A percentile compares a stretch with the other conserved stretches of the same genome.
Conservation (phyloP, 2,113 vertebrate genomes). For the Nothoprocta perdicaria region DNA sequence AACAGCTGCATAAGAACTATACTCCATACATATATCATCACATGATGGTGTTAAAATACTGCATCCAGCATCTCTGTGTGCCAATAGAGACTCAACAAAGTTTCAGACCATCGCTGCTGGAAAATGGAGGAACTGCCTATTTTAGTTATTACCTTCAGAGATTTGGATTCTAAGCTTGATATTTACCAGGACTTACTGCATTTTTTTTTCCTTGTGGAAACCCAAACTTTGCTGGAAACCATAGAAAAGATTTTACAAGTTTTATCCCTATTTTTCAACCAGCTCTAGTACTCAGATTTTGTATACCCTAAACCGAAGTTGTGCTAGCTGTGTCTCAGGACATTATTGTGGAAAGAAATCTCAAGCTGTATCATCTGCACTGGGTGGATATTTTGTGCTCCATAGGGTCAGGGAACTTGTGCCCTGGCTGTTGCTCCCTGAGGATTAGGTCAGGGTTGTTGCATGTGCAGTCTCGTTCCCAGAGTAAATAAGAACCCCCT, state of each 20-base stretch:
- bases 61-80: slow-evolving; percentile 18
- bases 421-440: background rate
- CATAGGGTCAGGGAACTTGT: background rate
- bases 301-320: background rate
- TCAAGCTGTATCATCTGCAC: accelerated
- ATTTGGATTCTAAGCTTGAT: background rate
- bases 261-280: background rate
- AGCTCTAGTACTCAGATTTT: background rate
- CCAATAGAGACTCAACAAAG: background rate
- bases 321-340: background rate
- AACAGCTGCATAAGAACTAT: slow-evolving; percentile 47
- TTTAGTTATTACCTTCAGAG: background rate
- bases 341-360: background rate
- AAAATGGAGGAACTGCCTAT: background rate
- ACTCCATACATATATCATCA: slow-evolving; percentile 37
- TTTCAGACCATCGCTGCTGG: background rate
- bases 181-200: background rate
- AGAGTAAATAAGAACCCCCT: background rate
- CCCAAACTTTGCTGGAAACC: background rate
- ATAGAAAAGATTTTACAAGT: background rate
- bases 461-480: background rate
- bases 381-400: background rate
- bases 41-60: background rate
- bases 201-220: slow-evolving; percentile 1
- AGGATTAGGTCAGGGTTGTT: background rate